Base-by-base conservation (phyloP, 1,140 invertebrate genomes). In the Wiebesia pumilae region DNA sequence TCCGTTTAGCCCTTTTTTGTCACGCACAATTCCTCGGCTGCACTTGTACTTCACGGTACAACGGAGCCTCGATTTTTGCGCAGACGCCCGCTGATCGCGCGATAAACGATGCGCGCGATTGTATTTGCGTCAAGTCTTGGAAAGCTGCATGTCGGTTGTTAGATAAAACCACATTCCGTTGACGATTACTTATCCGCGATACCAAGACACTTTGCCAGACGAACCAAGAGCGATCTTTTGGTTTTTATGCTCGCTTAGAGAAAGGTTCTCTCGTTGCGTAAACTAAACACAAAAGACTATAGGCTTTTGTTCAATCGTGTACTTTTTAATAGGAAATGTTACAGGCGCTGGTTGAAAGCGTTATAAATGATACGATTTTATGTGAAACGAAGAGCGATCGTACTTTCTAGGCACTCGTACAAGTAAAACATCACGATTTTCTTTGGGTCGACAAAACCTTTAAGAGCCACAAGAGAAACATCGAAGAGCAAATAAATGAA, bases 281-380 rank as follows among this genome's bases (percentile, higher is more conserved):
- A 19, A 54, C 9, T 19, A 19, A 54, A 19, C 51, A 54, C 43
- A 54, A 54, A 54, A 16, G 67, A 47, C 9, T 35, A 12, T 27
- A 58, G 3, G 0, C 35, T 43, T 81, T 81, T 24, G 21, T 35
- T 81, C 19, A 24, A 10, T 38, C 16, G 33, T 38, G 38, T 35
- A 75, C 19, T 69, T 69, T 33, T 69, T 62, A 62, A 62, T 62
- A 75, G 38, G 24, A 75, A 38, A 75, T 40, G 35, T 27, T 40
- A 40, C 27, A 43, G 21, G 14, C 67, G n/a, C 12, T 0, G 19
- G 21, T 67, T 33, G 62, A 81, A 81, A 62, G 38, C 54, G 21
- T 81, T 82, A 82, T 71, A 47, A 82, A 82, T 82, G 80, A 47
- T 65, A 62, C 24, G 14, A 24, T 62, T 27, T 62, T 62, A 62